Conservation (phyloP, 2,888 invertebrate genomes). For the Epiblema foenella region DNA sequence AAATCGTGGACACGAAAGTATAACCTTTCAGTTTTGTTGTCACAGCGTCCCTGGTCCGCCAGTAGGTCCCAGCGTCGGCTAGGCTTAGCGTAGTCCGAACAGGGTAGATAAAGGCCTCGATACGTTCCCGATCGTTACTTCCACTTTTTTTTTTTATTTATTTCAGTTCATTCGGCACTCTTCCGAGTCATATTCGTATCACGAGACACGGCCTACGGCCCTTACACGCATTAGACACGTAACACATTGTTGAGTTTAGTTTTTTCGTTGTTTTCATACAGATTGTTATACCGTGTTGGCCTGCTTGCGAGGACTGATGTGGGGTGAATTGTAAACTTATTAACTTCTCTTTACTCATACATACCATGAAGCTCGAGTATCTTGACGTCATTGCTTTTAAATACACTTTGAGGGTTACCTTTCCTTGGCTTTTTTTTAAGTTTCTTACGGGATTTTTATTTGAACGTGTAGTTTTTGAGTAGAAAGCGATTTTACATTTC, state of each 20-base stretch:
- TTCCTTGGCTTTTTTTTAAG: not conserved
- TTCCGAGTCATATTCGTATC: constrained; percentile 79
- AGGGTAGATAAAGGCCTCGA: constrained; percentile 71
- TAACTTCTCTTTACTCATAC: constrained; percentile 36
- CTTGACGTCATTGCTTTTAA: constrained; percentile 45
- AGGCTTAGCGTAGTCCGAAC: constrained; percentile 68
- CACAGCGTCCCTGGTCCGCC: constrained; percentile 60
- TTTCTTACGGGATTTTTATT: not conserved
- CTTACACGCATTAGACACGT: constrained; percentile 77
- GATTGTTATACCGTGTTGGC: constrained; percentile 73
- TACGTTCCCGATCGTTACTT: constrained; percentile 58
- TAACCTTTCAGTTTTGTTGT: constrained; percentile 49
- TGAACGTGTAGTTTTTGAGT: not conserved
- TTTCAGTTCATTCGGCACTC: constrained; percentile 68
- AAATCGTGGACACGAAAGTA: too few relatives aligned
- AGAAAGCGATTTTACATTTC: not conserved
- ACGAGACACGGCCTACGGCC: constrained; percentile 71
- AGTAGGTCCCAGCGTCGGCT: constrained; percentile 70
- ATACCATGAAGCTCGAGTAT: not conserved
- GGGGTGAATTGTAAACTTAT: constrained; percentile 53
- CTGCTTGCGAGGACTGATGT: constrained; percentile 73
- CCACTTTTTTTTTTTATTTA: constrained; percentile 58
- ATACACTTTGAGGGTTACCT: constrained; percentile 2
- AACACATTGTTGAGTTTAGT: constrained; percentile 60
- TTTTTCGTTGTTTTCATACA: constrained; percentile 58